Evolutionary conservation across 2,888 invertebrate genomes (phyloP).

Genomic region (Agrilus biguttatus): DNA sequence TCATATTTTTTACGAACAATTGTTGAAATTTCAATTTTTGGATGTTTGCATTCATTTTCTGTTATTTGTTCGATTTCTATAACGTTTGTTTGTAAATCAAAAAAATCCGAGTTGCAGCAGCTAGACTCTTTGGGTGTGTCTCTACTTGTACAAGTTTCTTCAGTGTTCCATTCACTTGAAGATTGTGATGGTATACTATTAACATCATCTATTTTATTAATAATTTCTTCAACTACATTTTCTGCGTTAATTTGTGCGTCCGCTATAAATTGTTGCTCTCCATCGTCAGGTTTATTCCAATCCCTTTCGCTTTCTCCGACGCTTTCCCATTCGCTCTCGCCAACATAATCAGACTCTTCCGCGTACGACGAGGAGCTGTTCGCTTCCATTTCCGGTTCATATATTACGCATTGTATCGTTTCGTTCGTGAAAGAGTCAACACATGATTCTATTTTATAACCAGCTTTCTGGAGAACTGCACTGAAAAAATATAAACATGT

Average conservation of each 20-base stretch:
- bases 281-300: constrained; percentile 1
- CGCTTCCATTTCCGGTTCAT: constrained; percentile 18
- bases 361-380: constrained; percentile 9
- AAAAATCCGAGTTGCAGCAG: too few relatives aligned
- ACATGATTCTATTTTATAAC: constrained; percentile 24
- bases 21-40: too few relatives aligned
- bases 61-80: not conserved
- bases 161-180: not conserved
- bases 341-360: constrained; percentile 2
- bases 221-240: not conserved
- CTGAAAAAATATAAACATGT: constrained; percentile 11
- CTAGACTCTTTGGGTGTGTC: too few relatives aligned
- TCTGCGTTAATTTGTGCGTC: not conserved
- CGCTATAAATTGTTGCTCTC: not conserved
- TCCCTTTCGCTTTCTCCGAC: constrained; percentile 1
- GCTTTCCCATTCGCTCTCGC: too few relatives aligned
- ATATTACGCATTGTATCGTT: constrained; percentile 20
- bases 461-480: constrained; percentile 16
- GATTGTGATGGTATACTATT: not conserved
- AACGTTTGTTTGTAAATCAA: not conserved
- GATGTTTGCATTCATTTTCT: too few relatives aligned
- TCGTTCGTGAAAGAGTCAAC: constrained; percentile 13
- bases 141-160: not conserved
- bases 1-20: too few relatives aligned
- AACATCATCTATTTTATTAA: not conserved